Percentiles rank a stretch among this genome's conserved stretches.
Evolutionary conservation across 2,888 invertebrate genomes (phyloP).

Genomic region (Chaitophorus viminalis): DNA sequence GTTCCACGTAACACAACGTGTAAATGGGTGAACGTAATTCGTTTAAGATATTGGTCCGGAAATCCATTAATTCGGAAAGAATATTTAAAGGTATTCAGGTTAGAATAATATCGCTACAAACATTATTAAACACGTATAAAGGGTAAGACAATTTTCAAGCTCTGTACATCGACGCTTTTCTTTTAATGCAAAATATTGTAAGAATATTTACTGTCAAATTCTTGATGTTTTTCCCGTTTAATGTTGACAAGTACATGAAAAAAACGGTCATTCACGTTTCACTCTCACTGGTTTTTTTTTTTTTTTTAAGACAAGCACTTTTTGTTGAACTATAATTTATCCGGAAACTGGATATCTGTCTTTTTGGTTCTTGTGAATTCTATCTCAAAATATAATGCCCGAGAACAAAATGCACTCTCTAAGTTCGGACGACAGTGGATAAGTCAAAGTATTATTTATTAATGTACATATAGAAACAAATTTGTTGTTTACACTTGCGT

Average conservation of each 20-base stretch:
- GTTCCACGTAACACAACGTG: too few species aligned
- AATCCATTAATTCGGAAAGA: not conserved
- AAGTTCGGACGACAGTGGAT: slow-evolving; percentile 1
- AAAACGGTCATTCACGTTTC: not conserved
- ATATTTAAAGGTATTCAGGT: not conserved
- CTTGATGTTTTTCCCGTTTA: not conserved
- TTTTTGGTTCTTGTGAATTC: slow-evolving; percentile 4
- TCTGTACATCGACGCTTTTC: not conserved
- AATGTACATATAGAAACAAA: slow-evolving; percentile 18
- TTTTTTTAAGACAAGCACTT: not conserved
- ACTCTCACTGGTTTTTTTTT: slow-evolving; percentile 26
- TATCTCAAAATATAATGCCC: slow-evolving; percentile 9
- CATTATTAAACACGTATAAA: not conserved
- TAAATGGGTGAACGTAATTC: not conserved
- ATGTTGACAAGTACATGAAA: not conserved
- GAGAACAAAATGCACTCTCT: slow-evolving; percentile 29
- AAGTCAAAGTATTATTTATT: slow-evolving; percentile 39
- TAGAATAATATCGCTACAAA: not conserved
- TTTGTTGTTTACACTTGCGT: slow-evolving; percentile 57
- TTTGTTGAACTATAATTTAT: not conserved
- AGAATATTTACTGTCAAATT: not conserved
- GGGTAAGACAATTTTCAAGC: not conserved
- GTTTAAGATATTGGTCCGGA: not conserved
- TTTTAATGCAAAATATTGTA: not conserved
- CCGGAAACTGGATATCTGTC: slow-evolving; percentile 43